Conservation (phyloP, 2,113 vertebrate genomes). For the Platichthys stellatus region DNA sequence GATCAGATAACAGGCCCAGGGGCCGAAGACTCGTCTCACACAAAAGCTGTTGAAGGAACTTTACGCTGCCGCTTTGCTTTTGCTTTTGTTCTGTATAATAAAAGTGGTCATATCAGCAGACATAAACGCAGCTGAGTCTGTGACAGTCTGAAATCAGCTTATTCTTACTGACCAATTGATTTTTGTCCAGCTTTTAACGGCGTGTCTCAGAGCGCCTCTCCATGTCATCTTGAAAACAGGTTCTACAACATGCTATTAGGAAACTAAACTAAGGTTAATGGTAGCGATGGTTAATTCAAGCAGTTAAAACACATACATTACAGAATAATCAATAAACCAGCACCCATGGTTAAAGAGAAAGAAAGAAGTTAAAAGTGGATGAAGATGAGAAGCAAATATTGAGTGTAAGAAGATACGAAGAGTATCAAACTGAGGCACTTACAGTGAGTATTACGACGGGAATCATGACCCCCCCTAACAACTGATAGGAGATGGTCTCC, state of each 20-base stretch:
- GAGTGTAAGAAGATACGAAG: neutral
- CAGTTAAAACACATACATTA: neutral
- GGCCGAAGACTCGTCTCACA: neutral
- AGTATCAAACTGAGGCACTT: slow-evolving; percentile 85
- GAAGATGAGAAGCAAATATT: neutral
- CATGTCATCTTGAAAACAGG: too few species aligned
- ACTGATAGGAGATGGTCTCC: slow-evolving; percentile 97
- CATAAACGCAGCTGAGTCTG: too few species aligned
- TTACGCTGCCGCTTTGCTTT: neutral
- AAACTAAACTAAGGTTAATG: neutral
- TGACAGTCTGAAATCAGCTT: too few species aligned
- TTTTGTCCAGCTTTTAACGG: too few species aligned
- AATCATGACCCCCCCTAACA: slow-evolving; percentile 96
- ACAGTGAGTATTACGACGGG: slow-evolving; percentile 92
- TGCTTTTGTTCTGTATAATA: too few species aligned
- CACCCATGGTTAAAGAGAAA: neutral
- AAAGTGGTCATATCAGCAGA: too few species aligned
- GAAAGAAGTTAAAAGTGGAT: neutral
- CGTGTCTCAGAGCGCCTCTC: too few species aligned
- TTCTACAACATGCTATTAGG: too few species aligned
- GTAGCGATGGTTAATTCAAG: neutral
- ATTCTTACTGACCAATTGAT: too few species aligned
- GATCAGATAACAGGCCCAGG: neutral
- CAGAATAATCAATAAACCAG: too few species aligned
- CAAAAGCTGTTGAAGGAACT: neutral